These are phyloP conservation scores for Epizoanthus stellaris DNA, from an alignment of 92 coral and sea anemone genomes.

Conservation along the genomic window DNA sequence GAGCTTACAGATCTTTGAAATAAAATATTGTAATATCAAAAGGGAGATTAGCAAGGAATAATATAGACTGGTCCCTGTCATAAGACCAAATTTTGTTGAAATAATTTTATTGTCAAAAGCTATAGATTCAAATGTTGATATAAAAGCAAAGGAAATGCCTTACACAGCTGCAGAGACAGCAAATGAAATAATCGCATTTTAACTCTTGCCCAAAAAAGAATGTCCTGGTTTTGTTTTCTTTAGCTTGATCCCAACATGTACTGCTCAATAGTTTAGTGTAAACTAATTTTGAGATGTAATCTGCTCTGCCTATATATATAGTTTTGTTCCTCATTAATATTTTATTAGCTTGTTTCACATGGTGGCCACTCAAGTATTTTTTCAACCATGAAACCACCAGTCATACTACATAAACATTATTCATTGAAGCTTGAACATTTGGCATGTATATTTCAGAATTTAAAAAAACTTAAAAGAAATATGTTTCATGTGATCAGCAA, in stretches of 20 bases:
- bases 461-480: too few relatives aligned
- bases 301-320: conserved; percentile 26
- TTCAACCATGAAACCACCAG: conserved; percentile 41
- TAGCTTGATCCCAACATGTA: background rate
- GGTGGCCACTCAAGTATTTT: conserved; percentile 12
- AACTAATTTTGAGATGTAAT: background rate
- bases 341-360: background rate
- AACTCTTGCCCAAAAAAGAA: background rate
- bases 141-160: too few relatives aligned
- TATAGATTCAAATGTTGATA: too few relatives aligned
- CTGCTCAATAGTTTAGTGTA: background rate
- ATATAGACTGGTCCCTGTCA: too few relatives aligned
- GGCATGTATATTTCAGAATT: too few relatives aligned
- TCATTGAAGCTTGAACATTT: background rate
- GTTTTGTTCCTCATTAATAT: conserved; percentile 43
- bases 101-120: too few relatives aligned
- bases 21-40: too few relatives aligned
- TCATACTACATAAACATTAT: background rate
- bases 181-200: too few relatives aligned
- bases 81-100: too few relatives aligned
- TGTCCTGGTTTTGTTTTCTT: background rate
- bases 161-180: too few relatives aligned
- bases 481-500: too few relatives aligned
- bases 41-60: too few relatives aligned
- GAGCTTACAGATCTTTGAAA: background rate